phyloP scores from a whole-genome alignment of 2,113 vertebrate species.

The Pseudorhombus dupliciocellatus region DNA sequence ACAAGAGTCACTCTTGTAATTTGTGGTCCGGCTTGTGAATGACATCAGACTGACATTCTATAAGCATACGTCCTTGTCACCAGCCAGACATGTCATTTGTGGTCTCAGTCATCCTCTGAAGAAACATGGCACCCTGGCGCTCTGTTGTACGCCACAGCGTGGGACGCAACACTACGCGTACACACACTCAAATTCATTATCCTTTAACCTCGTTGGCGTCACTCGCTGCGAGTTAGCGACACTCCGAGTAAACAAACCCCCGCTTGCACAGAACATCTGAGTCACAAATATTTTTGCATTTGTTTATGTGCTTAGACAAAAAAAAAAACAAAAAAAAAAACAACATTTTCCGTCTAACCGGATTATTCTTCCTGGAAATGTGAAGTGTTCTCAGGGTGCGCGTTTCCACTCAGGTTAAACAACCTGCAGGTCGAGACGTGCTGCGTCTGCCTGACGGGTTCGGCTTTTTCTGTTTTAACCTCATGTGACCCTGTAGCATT shows the following conservation, averaged over 20 bases:
- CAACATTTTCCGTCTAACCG: not conserved
- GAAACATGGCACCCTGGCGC: constrained; percentile 37
- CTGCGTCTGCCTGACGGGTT: not conserved
- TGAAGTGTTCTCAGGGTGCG: not conserved
- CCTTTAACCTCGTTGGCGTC: constrained; percentile 28
- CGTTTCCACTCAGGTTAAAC: not conserved
- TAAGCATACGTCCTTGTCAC: constrained; percentile 49
- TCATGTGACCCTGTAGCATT: not conserved
- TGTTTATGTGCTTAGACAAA: constrained; percentile 14
- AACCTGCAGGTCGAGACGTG: not conserved
- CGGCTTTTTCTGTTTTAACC: not conserved
- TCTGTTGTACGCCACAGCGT: constrained; percentile 26
- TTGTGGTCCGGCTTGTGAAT: constrained; percentile 37
- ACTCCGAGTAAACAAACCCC: constrained; percentile 18
- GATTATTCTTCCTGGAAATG: not conserved
- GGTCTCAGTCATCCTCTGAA: constrained; percentile 53
- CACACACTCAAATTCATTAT: not conserved
- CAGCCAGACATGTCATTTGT: constrained; percentile 50
- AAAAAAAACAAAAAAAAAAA: too few species aligned
- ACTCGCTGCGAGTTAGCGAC: constrained; percentile 19
- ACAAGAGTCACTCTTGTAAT: constrained; percentile 17
- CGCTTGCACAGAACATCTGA: not conserved
- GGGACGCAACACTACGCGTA: constrained; percentile 23
- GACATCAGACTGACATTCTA: constrained; percentile 28
- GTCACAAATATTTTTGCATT: constrained; percentile 20